Evolutionary conservation across 2,113 vertebrate species (phyloP).

Genomic region (Scatophagus argus): DNA sequence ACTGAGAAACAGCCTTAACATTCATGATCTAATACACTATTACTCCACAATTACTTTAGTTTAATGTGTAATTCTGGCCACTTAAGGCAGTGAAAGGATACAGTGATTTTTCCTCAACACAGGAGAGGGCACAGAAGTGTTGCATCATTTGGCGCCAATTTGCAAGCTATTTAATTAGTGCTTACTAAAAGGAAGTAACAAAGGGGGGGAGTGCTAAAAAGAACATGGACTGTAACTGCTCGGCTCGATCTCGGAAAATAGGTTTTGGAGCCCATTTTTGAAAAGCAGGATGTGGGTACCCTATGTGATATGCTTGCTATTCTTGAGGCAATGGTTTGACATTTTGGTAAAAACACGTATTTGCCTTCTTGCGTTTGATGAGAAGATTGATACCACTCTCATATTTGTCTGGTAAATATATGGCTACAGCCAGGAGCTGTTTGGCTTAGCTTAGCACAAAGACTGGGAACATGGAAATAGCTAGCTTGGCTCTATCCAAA

Average conservation of each 20-base stretch:
- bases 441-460: not conserved
- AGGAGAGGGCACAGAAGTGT: slow-evolving; percentile 7
- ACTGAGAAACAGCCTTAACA: slow-evolving; percentile 34
- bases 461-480: not conserved
- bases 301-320: not conserved
- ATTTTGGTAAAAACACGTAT: not conserved
- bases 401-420: not conserved
- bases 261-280: not conserved
- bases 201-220: slow-evolving; percentile 5
- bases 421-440: not conserved
- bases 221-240: slow-evolving; percentile 5
- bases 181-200: slow-evolving; percentile 16
- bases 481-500: not conserved
- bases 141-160: slow-evolving; percentile 45
- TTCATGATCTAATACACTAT: slow-evolving; percentile 43
- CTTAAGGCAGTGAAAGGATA: slow-evolving; percentile 18
- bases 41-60: slow-evolving; percentile 30
- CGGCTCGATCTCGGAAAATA: not conserved
- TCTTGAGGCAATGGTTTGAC: not conserved
- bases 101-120: slow-evolving; percentile 4
- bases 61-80: slow-evolving; percentile 32
- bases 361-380: not conserved
- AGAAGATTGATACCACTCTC: not conserved
- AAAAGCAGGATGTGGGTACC: slow-evolving; percentile 12
- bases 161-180: slow-evolving; percentile 46